A percentile compares a stretch with the other conserved stretches of the same genome.
These are phyloP conservation scores for Threskiornis aethiopicus DNA, from an alignment of 2,797 vertebrate species.

Conservation along the genomic window DNA sequence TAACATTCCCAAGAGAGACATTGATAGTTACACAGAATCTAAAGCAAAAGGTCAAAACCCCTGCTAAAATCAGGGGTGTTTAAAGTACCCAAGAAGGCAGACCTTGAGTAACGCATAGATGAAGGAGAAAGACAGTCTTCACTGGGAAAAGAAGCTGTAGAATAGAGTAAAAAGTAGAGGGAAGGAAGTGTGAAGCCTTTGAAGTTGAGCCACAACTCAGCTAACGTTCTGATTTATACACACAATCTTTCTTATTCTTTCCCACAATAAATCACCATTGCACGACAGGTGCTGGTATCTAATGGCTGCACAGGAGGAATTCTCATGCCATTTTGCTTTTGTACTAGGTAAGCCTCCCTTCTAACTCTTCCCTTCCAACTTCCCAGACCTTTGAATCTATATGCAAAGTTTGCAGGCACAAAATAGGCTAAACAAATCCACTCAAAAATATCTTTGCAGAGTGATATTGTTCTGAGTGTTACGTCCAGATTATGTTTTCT, in stretches of 20 bases:
- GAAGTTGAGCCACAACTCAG: conserved; percentile 9
- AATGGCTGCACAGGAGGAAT: conserved; percentile 10
- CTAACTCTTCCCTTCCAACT: not conserved
- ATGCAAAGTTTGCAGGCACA: not conserved
- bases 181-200: conserved; percentile 48
- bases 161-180: not conserved
- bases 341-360: not conserved
- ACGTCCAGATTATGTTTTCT: not conserved
- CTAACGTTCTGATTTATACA: conserved; percentile 35
- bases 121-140: not conserved
- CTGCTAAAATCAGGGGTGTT: not conserved
- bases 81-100: not conserved
- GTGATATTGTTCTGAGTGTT: not conserved
- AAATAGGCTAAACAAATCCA: not conserved
- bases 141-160: not conserved
- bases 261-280: conserved; percentile 29
- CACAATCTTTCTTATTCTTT: conserved; percentile 11
- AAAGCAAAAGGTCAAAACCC: not conserved
- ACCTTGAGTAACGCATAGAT: not conserved
- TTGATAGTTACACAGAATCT: not conserved
- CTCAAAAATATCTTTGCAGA: not conserved
- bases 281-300: not conserved
- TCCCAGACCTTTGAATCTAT: not conserved
- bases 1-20: not conserved
- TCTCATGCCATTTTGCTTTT: not conserved